These are phyloP conservation scores for Napeogenes inachia DNA, from an alignment of 2,888 invertebrate genomes.

Conservation along the genomic window DNA sequence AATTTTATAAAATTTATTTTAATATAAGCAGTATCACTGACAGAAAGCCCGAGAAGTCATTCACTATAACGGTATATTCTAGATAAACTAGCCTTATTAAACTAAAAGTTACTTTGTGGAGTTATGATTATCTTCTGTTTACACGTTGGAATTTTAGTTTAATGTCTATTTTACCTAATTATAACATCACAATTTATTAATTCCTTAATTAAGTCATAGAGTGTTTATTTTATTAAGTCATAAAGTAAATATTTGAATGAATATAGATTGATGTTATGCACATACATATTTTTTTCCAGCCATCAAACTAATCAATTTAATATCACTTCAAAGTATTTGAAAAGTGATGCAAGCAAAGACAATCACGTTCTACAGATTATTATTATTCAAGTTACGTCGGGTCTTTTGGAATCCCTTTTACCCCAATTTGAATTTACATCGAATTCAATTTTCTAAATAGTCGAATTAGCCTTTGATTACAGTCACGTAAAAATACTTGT, in stretches of 20 bases:
- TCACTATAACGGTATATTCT: too few relatives aligned
- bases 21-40: too few relatives aligned
- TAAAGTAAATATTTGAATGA: too few relatives aligned
- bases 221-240: too few relatives aligned
- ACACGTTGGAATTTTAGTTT: too few relatives aligned
- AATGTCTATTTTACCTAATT: too few relatives aligned
- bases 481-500: constrained; percentile 69
- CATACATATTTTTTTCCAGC: not conserved
- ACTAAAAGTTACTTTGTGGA: too few relatives aligned
- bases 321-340: not conserved
- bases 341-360: not conserved
- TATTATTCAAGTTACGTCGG: constrained; percentile 6
- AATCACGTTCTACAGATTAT: constrained; percentile 4
- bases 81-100: too few relatives aligned
- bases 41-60: too few relatives aligned
- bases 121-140: too few relatives aligned
- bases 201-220: too few relatives aligned
- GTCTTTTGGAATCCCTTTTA: constrained; percentile 10
- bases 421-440: constrained; percentile 19
- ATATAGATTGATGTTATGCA: not conserved
- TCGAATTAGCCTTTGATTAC: constrained; percentile 29
- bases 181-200: too few relatives aligned
- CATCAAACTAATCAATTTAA: not conserved
- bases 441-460: constrained; percentile 25
- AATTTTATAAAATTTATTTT: constrained; percentile 35